A percentile compares a stretch with the other conserved stretches of the same genome.
phyloP scores from a whole-genome alignment of 2,888 invertebrate genomes.

The Eucera pruinosa region DNA sequence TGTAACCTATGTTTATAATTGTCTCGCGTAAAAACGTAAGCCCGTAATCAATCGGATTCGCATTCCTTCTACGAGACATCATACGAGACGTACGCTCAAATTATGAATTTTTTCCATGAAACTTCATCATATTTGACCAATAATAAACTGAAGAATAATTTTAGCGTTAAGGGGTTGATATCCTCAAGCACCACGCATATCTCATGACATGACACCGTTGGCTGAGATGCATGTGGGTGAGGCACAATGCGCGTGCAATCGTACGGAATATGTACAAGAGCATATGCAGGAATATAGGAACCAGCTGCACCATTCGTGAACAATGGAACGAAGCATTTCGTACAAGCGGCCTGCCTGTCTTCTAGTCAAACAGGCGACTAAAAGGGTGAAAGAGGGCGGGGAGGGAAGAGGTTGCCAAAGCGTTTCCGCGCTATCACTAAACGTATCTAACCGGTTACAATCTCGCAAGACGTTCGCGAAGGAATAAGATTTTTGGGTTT shows the following conservation, averaged over 20 bases:
- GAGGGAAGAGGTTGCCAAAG: conserved; percentile 36
- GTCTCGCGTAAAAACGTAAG: too few relatives aligned
- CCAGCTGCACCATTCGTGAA: conserved; percentile 74
- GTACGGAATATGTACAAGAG: conserved; percentile 44
- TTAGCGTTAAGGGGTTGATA: conserved; percentile 23
- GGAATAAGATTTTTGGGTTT: conserved; percentile 5
- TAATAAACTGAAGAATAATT: too few relatives aligned
- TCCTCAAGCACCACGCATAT: conserved; percentile 12
- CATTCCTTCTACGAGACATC: too few relatives aligned
- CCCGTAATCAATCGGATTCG: too few relatives aligned
- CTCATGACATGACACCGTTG: conserved; percentile 52
- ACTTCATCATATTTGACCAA: too few relatives aligned
- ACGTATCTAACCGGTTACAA: conserved; percentile 25
- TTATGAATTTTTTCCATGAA: too few relatives aligned
- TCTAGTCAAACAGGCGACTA: conserved; percentile 43
- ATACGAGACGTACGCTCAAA: too few relatives aligned
- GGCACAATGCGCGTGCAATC: conserved; percentile 59
- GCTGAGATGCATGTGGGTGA: conserved; percentile 36
- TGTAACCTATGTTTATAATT: too few relatives aligned
- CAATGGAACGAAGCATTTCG: conserved; percentile 72
- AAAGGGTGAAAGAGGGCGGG: conserved; percentile 24
- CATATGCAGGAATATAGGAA: conserved; percentile 58
- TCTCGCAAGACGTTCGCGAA: conserved; percentile 21
- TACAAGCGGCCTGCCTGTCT: conserved; percentile 67
- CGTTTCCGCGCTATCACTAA: conserved; percentile 48